Percentiles rank a stretch among this genome's conserved stretches.
phyloP scores from a whole-genome alignment of 2,888 invertebrate species.

The Xanthia icteritia region DNA sequence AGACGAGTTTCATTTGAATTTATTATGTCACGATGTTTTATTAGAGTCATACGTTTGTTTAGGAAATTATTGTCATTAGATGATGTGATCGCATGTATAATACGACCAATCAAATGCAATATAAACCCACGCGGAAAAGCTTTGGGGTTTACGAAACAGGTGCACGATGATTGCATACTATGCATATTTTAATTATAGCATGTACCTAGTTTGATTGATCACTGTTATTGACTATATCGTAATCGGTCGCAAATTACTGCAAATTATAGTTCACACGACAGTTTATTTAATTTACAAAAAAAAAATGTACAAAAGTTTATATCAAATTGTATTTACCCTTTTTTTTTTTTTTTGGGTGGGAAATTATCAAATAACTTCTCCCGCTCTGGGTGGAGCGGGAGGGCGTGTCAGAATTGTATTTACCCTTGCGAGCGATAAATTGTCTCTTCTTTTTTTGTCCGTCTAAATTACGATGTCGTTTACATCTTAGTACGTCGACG shows the following conservation, averaged over 20 bases:
- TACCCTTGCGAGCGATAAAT: background rate
- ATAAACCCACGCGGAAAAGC: conserved; percentile 76
- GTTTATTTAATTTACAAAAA: conserved; percentile 26
- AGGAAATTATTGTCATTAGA: conserved; percentile 60
- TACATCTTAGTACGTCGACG: background rate
- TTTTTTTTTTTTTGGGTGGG: too few species aligned
- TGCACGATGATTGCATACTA: conserved; percentile 63
- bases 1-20: conserved; percentile 70
- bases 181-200: conserved; percentile 62
- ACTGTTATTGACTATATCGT: conserved; percentile 62
- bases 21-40: conserved; percentile 64
- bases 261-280: conserved; percentile 49
- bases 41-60: conserved; percentile 54
- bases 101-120: conserved; percentile 62
- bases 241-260: conserved; percentile 54
- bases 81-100: conserved; percentile 64
- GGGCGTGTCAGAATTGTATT: too few species aligned
- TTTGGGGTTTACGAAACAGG: conserved; percentile 39
- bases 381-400: too few species aligned
- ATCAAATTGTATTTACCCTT: background rate
- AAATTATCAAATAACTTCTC: too few species aligned
- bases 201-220: conserved; percentile 61
- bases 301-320: too few species aligned
- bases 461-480: conserved; percentile 7
- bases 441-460: background rate